phyloP scores from a whole-genome alignment of 2,113 vertebrate species.

The Canis aureus region DNA sequence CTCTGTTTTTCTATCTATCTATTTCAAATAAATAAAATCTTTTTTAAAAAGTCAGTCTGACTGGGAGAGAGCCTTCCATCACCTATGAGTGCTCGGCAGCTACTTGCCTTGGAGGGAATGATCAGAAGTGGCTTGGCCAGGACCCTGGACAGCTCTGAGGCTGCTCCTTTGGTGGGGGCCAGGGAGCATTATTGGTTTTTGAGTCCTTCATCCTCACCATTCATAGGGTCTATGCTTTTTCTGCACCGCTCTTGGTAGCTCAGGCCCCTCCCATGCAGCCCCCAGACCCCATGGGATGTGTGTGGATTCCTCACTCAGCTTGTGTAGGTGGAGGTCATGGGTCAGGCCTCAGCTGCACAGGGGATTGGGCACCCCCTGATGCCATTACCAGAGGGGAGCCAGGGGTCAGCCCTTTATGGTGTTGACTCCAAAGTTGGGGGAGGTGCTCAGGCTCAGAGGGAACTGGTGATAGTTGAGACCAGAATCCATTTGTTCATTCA shows the following conservation, averaged over 20 bases:
- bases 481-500: not conserved
- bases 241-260: not conserved
- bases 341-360: not conserved
- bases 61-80: not conserved
- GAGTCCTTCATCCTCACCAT: not conserved
- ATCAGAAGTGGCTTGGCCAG: not conserved
- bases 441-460: not conserved
- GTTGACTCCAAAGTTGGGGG: not conserved
- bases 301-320: not conserved
- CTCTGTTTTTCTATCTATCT: no score
- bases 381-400: not conserved
- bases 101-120: fast-evolving
- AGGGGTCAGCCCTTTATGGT: not conserved
- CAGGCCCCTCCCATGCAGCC: not conserved
- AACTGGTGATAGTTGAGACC: not conserved
- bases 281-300: not conserved
- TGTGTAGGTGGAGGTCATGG: not conserved
- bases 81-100: not conserved
- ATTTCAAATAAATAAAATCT: no score
- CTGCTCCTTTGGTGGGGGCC: fast-evolving
- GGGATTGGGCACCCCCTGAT: not conserved
- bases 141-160: constrained; percentile 71
- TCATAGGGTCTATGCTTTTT: not conserved
- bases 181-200: not conserved
- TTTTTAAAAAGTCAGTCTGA: not conserved